Base-by-base conservation (phyloP, 1,140 invertebrate species). In the Apis dorsata region DNA sequence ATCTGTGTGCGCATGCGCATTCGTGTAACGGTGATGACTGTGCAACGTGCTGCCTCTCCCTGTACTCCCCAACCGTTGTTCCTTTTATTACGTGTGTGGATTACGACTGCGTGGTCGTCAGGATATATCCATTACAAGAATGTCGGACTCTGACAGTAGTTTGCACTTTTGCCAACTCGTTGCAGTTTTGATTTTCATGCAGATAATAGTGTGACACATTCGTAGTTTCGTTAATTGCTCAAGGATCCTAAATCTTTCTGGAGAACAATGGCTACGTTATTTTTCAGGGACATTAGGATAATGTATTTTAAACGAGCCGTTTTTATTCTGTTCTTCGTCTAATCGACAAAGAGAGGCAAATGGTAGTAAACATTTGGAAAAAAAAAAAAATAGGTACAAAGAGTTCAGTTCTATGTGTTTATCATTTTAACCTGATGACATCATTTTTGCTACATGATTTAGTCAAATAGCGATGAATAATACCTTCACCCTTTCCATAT, bases 41-140 rank as follows among this genome's bases (percentile, higher is more conserved):
- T 81, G 75, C 79, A 77, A 70, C 65, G 71, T 79, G 74, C 60
- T 73, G 71, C 49, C 63, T 59, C 76, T 60, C 82, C 74, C 71
- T 71, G 70, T 68, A 83, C 76, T 72, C 66, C 74, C 55, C 73
- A 68, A 71, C 73, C 74, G 62, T 69, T 81, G 60, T 86, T 84
- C 62, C 84, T 88, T 88, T 86, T 86, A 86, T 88, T 89, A 86
- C 79, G 85, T 79, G 85, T 85, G 79, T 84, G 66, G 81, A 85
- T 86, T 85, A 87, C 79, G 76, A 83, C 65, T 69, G 84, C 60
- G 78, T 78, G 74, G 78, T 88, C 78, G 69, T 71, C 74, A 75
- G 55, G 79, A 85, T 88, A 79, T 87, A 88, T 88, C 79, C 68
- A 83, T 89, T 88, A 88, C 81, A 81, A 86, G 82, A 88, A 88